phyloP scores from a whole-genome alignment of 2,888 invertebrate species.

The Lochmaea capreae region DNA sequence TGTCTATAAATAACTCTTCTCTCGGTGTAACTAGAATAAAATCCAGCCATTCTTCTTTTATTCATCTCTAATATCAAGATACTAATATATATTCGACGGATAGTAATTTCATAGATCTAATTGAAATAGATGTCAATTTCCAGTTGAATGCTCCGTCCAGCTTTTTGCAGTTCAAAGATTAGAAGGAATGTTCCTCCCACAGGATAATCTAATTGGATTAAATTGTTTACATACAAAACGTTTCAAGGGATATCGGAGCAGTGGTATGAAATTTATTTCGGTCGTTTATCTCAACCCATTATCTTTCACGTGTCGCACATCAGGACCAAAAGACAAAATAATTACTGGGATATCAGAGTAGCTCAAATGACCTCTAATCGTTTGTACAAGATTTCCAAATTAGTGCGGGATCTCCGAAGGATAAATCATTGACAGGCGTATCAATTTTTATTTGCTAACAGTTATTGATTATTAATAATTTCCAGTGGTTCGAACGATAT shows the following conservation, averaged over 20 bases:
- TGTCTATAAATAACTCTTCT: no score
- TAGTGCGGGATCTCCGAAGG: constrained; percentile 25
- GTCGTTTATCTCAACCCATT: constrained; percentile 22
- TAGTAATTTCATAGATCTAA: not conserved
- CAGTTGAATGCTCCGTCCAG: not conserved
- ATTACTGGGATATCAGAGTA: constrained; percentile 27
- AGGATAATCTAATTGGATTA: not conserved
- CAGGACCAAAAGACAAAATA: constrained; percentile 32
- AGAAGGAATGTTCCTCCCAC: not conserved
- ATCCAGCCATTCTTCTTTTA: no score
- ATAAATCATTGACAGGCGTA: not conserved
- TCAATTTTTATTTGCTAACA: not conserved
- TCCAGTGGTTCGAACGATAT: no score
- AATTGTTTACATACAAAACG: constrained; percentile 8
- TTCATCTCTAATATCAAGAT: no score
- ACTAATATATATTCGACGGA: not conserved
- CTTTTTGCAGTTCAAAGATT: not conserved
- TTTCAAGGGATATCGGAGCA: constrained; percentile 4
- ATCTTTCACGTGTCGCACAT: constrained; percentile 25
- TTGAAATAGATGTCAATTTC: not conserved
- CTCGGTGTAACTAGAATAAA: no score
- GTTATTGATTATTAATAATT: no score
- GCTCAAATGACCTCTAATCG: constrained; percentile 30
- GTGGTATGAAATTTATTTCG: constrained; percentile 14
- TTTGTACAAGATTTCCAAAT: constrained; percentile 32